Conservation (phyloP, 2,113 vertebrate genomes). For the Tragelaphus buxtoni region DNA sequence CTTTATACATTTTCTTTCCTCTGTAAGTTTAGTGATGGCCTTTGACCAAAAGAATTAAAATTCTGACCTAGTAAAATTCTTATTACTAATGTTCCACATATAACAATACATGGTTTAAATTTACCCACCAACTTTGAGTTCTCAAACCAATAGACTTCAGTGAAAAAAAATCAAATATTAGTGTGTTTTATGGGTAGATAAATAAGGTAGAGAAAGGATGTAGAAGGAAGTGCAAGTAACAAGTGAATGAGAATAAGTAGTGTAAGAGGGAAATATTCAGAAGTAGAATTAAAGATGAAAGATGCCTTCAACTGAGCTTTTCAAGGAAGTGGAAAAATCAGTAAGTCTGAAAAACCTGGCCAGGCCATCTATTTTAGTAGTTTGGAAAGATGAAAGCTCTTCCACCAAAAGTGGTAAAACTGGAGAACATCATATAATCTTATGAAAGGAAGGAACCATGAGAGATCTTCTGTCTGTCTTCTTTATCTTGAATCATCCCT, state of each 20-base stretch:
- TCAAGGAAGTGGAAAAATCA: background rate
- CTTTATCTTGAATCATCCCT: background rate
- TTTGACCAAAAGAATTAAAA: constrained; percentile 40
- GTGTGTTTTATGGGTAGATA: background rate
- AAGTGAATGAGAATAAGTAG: background rate
- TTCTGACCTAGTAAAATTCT: constrained; percentile 12
- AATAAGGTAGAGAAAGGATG: background rate
- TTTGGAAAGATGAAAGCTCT: background rate
- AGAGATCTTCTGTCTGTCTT: background rate
- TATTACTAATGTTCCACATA: background rate
- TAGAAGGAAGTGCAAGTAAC: background rate
- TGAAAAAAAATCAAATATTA: background rate
- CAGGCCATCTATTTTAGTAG: background rate
- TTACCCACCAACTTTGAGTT: constrained; percentile 18
- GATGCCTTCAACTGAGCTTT: constrained; percentile 1
- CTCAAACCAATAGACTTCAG: background rate
- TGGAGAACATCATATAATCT: background rate
- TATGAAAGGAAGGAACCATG: background rate
- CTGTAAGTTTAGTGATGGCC: background rate
- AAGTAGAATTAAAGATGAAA: constrained; percentile 17
- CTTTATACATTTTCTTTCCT: background rate
- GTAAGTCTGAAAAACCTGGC: background rate
- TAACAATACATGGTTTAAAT: background rate
- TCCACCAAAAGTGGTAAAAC: background rate
- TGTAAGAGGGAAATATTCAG: constrained; percentile 2